Percentiles rank a stretch among this genome's conserved stretches.
Conservation (phyloP, 2,888 invertebrate genomes). For the Brachynemurus nebulosus region DNA sequence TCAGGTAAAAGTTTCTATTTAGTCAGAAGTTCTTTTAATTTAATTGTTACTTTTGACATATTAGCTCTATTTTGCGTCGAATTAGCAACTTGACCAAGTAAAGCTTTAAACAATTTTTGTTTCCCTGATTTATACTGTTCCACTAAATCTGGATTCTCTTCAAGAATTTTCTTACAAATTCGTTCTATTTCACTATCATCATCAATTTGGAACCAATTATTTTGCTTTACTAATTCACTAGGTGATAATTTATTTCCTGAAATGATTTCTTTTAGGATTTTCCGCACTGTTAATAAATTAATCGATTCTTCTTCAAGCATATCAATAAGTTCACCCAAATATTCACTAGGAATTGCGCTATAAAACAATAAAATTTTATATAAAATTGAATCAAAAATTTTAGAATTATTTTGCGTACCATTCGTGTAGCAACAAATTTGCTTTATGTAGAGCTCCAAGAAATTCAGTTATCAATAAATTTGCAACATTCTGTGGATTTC, state of each 20-base stretch:
- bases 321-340: slow-evolving; percentile 47
- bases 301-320: slow-evolving; percentile 44
- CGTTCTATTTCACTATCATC: slow-evolving; percentile 42
- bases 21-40: slow-evolving; percentile 47
- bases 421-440: slow-evolving; percentile 40
- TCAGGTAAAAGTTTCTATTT: too few species aligned
- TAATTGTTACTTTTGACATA: slow-evolving; percentile 45
- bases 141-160: slow-evolving; percentile 51
- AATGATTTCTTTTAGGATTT: slow-evolving; percentile 35
- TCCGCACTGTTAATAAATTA: slow-evolving; percentile 43
- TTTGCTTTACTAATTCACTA: slow-evolving; percentile 41
- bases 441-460: slow-evolving; percentile 49
- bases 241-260: slow-evolving; percentile 30
- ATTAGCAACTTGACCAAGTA: slow-evolving; percentile 46
- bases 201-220: slow-evolving; percentile 49
- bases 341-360: slow-evolving; percentile 35
- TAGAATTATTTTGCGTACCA: slow-evolving; percentile 1
- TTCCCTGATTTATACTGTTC: slow-evolving; percentile 55
- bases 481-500: slow-evolving; percentile 43
- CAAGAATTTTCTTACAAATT: slow-evolving; percentile 45
- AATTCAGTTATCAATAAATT: slow-evolving; percentile 60
- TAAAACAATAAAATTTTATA: slow-evolving; percentile 17
- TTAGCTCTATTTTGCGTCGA: slow-evolving; percentile 48
- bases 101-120: slow-evolving; percentile 48
- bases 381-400: background rate